Conservation (phyloP, 2,888 invertebrate species). For the Protonemura montana region DNA sequence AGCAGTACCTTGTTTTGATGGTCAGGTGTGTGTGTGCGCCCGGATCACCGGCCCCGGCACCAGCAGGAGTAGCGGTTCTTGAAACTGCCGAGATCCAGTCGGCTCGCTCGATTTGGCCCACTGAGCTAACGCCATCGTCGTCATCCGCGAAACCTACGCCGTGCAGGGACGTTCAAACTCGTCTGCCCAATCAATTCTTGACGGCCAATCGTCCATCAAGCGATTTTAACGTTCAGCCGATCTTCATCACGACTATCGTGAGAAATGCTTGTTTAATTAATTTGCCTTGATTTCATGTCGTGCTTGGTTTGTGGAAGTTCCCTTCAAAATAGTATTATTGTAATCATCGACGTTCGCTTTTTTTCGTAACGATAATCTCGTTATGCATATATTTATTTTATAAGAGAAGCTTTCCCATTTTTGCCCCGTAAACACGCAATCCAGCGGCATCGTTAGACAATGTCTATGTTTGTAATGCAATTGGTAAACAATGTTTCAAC, state of each 20-base stretch:
- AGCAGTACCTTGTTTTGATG: not conserved
- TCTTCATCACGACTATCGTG: slow-evolving; percentile 33
- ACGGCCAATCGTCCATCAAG: not conserved
- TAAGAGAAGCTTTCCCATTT: not conserved
- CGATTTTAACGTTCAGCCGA: not conserved
- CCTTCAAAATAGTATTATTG: slow-evolving; percentile 7
- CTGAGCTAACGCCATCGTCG: slow-evolving; percentile 28
- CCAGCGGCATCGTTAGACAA: not conserved
- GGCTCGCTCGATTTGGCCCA: slow-evolving; percentile 28
- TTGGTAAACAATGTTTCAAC: not conserved
- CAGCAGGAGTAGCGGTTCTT: not conserved
- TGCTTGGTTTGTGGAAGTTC: not conserved
- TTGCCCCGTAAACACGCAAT: not conserved
- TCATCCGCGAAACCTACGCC: not conserved
- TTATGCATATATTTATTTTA: not conserved
- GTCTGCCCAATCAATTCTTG: slow-evolving; percentile 3
- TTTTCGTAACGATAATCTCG: not conserved
- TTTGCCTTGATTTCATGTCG: not conserved
- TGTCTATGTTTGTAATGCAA: not conserved
- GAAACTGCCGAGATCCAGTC: not conserved
- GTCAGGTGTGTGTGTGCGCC: not conserved
- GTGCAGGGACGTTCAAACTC: not conserved
- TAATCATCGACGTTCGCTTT: not conserved
- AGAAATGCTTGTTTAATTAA: slow-evolving; percentile 28
- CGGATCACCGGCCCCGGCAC: not conserved